Conservation (phyloP, 2,888 invertebrate species). For the Enoplolaimus lenunculus region DNA sequence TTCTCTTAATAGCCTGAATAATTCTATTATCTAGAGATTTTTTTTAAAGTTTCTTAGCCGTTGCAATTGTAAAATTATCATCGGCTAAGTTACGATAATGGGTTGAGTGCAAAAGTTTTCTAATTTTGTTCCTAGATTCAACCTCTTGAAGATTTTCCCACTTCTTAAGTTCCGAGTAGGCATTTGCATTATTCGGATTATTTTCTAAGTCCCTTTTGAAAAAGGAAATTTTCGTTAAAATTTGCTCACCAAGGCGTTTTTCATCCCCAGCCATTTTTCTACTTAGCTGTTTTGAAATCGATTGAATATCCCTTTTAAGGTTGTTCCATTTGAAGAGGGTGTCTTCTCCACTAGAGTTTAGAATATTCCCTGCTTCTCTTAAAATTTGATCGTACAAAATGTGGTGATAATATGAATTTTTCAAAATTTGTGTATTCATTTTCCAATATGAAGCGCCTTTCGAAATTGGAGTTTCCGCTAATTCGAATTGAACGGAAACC, state of each 20-base stretch:
- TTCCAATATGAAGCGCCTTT: slow-evolving; percentile 13
- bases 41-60: not conserved
- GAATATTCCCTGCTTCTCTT: not conserved
- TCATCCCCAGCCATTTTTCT: not conserved
- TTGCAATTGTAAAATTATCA: not conserved
- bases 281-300: not conserved
- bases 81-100: not conserved
- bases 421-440: not conserved
- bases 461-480: not conserved
- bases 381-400: not conserved
- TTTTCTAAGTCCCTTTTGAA: not conserved
- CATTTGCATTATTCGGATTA: not conserved
- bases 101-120: not conserved
- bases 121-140: not conserved
- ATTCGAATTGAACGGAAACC: not conserved
- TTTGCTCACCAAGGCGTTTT: no score
- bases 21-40: not conserved
- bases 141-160: not conserved
- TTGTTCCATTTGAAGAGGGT: not conserved
- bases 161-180: not conserved
- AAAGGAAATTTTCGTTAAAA: no score
- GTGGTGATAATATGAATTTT: not conserved
- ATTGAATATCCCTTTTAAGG: not conserved
- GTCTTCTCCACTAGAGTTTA: not conserved
- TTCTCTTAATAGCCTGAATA: not conserved